Base-by-base conservation (phyloP, 2,797 vertebrate genomes). In the Pseudomugil gertrudae region DNA sequence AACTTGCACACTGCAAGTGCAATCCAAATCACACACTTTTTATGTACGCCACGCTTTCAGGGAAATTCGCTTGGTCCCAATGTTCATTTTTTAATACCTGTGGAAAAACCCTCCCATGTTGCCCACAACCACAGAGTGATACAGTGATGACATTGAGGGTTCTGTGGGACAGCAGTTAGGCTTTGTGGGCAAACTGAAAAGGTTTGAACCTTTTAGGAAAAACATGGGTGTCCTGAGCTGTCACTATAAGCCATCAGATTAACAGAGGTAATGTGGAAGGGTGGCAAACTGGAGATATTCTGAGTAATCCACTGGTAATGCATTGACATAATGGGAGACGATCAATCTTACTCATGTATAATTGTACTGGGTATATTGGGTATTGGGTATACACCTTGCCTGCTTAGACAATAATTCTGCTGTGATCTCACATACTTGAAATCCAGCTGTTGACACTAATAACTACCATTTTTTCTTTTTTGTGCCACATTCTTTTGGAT, bases 101-200 rank as follows among this genome's bases (percentile, higher is more conserved):
- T 68, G 78, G 82, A 84, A 87, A 87, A 80, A 79, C 75, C 60
- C 62, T 66, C 52, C 55, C n/a, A 83, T 61, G 55, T 23, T 47
- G 36, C 69, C 51, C 33, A 8, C n/a, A 13, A 60, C 79, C 72
- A 50, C 79, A 69, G 58, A 70, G 72, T 55, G 36, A 77, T 63
- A 63, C 73, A 72, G 13, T 57, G 43, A 74, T 73, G 64, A 79
- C 63, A 78, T 52, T 60, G 66, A 70, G 57, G 62, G 63, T 59
- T 74, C 66, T 74, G 72, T 73, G 75, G 74, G 69, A 62, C 50
- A 27, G 64, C 62, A 59, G 0, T 43, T 35, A 65, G 58, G 53
- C 62, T 80, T 79, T 84, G 74, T 76, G 70, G 74, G 76, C 43
- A 55, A 66, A 72, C 54, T 26, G 62, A 38, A 55, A 50, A 61